A percentile compares a stretch with the other conserved stretches of the same genome.
phyloP scores from a whole-genome alignment of 2,797 vertebrate species.

The Cryptoblepharus egeriae region DNA sequence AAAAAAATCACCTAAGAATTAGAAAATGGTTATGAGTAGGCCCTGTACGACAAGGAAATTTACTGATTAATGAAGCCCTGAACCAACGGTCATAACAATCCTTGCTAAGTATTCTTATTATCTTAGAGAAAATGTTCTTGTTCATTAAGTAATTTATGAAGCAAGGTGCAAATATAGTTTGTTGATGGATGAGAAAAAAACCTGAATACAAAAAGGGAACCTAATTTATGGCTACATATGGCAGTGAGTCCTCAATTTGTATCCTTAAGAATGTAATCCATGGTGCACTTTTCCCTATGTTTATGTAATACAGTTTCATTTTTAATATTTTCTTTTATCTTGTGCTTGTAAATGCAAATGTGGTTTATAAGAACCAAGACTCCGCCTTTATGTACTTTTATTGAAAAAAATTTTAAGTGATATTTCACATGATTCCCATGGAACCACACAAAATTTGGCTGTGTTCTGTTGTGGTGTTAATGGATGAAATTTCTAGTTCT shows the following conservation, averaged over 20 bases:
- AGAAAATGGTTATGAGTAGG: not conserved
- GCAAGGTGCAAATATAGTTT: not conserved
- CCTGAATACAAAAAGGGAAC: not conserved
- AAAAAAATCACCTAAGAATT: not conserved
- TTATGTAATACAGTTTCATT: not conserved
- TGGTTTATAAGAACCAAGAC: too few relatives aligned
- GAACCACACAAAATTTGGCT: too few relatives aligned
- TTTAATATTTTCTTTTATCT: not conserved
- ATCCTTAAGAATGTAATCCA: too few relatives aligned
- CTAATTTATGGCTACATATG: not conserved
- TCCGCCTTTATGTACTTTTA: too few relatives aligned
- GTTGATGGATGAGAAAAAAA: not conserved
- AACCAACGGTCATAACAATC: not conserved
- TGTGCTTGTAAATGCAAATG: not conserved
- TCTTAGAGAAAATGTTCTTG: not conserved
- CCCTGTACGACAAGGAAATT: not conserved
- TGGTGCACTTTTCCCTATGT: too few relatives aligned
- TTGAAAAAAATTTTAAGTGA: too few relatives aligned
- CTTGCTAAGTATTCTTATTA: not conserved
- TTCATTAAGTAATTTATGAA: not conserved
- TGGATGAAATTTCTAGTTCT: too few relatives aligned
- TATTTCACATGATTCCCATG: too few relatives aligned
- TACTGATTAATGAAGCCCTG: not conserved
- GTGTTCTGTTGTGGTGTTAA: too few relatives aligned
- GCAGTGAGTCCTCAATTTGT: too few relatives aligned